Evolutionary conservation across 1,140 invertebrate species (phyloP).

Genomic region (Apis dorsata): DNA sequence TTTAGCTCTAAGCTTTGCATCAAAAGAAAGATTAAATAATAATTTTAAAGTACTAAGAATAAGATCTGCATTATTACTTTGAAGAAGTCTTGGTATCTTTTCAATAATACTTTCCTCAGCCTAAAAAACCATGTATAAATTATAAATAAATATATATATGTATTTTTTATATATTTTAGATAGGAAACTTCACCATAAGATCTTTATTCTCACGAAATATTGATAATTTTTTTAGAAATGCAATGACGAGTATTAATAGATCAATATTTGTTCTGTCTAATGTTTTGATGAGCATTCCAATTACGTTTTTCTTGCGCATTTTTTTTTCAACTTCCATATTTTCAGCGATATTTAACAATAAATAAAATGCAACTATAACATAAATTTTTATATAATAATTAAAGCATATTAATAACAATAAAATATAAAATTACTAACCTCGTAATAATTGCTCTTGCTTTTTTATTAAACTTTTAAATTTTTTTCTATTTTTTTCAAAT

Average conservation of each 20-base stretch:
- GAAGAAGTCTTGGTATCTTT: constrained; percentile 87
- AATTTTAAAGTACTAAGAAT: constrained; percentile 93
- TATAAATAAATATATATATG: constrained; percentile 42
- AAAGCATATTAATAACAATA: background rate
- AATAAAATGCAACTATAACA: constrained; percentile 88
- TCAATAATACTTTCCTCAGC: constrained; percentile 86
- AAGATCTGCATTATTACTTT: constrained; percentile 89
- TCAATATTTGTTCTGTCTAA: constrained; percentile 93
- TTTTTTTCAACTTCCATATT: constrained; percentile 97
- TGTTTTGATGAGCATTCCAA: constrained; percentile 92
- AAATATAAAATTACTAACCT: constrained; percentile 76
- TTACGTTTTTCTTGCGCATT: constrained; percentile 96
- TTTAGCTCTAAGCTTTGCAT: constrained; percentile 90
- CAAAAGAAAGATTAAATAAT: constrained; percentile 98
- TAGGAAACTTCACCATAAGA: constrained; percentile 85
- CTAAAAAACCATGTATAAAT: constrained; percentile 62
- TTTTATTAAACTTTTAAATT: constrained; percentile 89
- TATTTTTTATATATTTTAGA: constrained; percentile 28
- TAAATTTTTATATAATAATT: constrained; percentile 27
- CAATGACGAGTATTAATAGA: constrained; percentile 93
- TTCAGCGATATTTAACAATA: constrained; percentile 96
- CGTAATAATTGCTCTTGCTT: constrained; percentile 96
- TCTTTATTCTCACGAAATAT: constrained; percentile 97
- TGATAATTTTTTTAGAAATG: constrained; percentile 97
- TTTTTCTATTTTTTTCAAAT: constrained; percentile 89